Evolutionary conservation across 2,888 invertebrate genomes (phyloP).

Genomic region (Spicauda simplicius): DNA sequence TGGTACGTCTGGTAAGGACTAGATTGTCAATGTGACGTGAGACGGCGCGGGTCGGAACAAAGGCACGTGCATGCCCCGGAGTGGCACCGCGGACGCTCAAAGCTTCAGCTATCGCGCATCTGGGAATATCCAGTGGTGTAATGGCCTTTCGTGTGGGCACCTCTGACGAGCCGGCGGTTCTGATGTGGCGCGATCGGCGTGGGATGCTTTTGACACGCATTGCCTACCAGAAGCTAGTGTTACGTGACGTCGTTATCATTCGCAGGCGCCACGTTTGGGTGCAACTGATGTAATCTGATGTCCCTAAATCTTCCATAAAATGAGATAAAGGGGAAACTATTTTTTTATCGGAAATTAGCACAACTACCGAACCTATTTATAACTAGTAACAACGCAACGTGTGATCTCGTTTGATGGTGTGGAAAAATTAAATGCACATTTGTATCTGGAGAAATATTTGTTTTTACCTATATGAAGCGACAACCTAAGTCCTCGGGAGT

Average conservation of each 20-base stretch:
- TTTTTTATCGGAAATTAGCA: not conserved
- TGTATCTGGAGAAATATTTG: too few species aligned
- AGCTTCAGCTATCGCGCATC: slow-evolving; percentile 55
- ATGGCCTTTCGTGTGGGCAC: slow-evolving; percentile 75
- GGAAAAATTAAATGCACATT: too few species aligned
- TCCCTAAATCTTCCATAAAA: not conserved
- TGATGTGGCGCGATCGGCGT: slow-evolving; percentile 66
- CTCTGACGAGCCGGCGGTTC: slow-evolving; percentile 72
- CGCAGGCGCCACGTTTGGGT: slow-evolving; percentile 59
- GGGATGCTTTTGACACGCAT: slow-evolving; percentile 71
- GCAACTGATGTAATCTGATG: slow-evolving; percentile 37
- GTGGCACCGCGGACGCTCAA: slow-evolving; percentile 68
- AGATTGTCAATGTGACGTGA: slow-evolving; percentile 76
- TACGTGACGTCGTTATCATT: slow-evolving; percentile 57
- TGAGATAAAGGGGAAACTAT: not conserved
- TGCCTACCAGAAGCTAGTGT: slow-evolving; percentile 57
- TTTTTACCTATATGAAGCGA: too few species aligned
- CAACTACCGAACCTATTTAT: too few species aligned
- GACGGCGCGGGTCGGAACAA: slow-evolving; percentile 68
- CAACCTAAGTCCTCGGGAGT: too few species aligned
- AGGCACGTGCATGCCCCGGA: slow-evolving; percentile 78
- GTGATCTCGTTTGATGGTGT: too few species aligned
- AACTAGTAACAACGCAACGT: too few species aligned
- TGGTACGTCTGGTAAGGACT: slow-evolving; percentile 55
- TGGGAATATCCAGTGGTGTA: slow-evolving; percentile 72